Evolutionary conservation across 2,113 vertebrate genomes (phyloP).

Genomic region (Pionites leucogaster): DNA sequence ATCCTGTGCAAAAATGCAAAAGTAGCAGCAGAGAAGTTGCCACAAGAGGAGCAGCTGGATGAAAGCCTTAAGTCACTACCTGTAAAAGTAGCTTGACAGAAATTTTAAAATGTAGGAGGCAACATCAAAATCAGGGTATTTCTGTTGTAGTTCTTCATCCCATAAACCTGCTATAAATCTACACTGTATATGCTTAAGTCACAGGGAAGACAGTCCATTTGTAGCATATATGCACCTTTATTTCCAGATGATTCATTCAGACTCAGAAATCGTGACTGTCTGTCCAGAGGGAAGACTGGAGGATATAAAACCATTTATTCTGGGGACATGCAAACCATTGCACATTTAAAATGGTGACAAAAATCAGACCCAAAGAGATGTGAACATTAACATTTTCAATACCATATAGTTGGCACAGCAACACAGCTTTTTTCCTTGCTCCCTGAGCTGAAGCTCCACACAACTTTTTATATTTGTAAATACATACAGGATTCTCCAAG

Average conservation of each 20-base stretch:
- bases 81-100: slow-evolving; percentile 13
- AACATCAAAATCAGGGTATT: slow-evolving; percentile 25
- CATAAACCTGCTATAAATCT: slow-evolving; percentile 43
- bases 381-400: not conserved
- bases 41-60: not conserved
- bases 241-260: slow-evolving; percentile 56
- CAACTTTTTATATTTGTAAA: not conserved
- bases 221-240: not conserved
- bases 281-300: slow-evolving; percentile 16
- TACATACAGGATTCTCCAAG: not conserved
- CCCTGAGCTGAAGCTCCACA: not conserved
- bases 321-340: not conserved
- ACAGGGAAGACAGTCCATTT: slow-evolving; percentile 19
- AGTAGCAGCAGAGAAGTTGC: not conserved
- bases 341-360: slow-evolving; percentile 13
- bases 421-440: not conserved
- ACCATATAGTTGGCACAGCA: not conserved
- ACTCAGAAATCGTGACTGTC: slow-evolving; percentile 16
- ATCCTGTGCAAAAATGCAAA: not conserved
- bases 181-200: slow-evolving; percentile 14
- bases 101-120: slow-evolving; percentile 26
- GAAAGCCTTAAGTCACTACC: slow-evolving; percentile 13
- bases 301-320: slow-evolving; percentile 35
- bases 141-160: slow-evolving; percentile 37
- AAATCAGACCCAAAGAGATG: not conserved